Evolutionary conservation across 2,797 vertebrate species (phyloP).

Genomic region (Notoglanidium macrostoma): DNA sequence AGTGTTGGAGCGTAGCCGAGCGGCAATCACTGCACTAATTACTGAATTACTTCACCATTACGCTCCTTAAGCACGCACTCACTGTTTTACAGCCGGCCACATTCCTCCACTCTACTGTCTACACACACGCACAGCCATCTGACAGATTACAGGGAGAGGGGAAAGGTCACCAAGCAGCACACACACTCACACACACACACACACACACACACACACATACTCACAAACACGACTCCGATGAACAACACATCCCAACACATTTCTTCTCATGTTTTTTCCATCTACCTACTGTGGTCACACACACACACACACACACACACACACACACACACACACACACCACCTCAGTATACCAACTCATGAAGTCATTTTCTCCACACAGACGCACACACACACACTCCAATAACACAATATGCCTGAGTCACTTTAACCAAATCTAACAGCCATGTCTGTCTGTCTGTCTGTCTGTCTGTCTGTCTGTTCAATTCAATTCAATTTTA

Average conservation of each 20-base stretch:
- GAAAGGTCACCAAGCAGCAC: background rate
- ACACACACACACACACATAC: background rate
- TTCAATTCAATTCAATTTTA: too few relatives aligned
- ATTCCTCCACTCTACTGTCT: conserved; percentile 52
- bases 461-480: background rate
- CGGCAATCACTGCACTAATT: conserved; percentile 73
- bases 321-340: background rate
- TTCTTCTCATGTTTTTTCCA: too few relatives aligned
- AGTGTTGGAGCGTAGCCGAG: background rate
- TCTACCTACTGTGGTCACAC: too few relatives aligned
- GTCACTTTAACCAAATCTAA: background rate
- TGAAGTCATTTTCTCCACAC: background rate
- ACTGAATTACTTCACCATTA: conserved; percentile 74
- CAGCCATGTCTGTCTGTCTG: background rate
- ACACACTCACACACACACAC: background rate
- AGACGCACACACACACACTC: background rate
- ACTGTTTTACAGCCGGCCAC: conserved; percentile 71
- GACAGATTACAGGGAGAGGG: background rate
- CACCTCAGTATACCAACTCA: too few relatives aligned
- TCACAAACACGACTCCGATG: background rate
- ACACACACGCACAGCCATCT: background rate
- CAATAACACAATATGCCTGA: background rate
- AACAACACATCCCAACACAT: background rate
- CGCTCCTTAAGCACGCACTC: conserved; percentile 64
- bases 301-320: too few relatives aligned